Percentiles rank a stretch among this genome's conserved stretches.
phyloP scores from a whole-genome alignment of 2,888 invertebrate genomes.

The Epirrhoe tristata region DNA sequence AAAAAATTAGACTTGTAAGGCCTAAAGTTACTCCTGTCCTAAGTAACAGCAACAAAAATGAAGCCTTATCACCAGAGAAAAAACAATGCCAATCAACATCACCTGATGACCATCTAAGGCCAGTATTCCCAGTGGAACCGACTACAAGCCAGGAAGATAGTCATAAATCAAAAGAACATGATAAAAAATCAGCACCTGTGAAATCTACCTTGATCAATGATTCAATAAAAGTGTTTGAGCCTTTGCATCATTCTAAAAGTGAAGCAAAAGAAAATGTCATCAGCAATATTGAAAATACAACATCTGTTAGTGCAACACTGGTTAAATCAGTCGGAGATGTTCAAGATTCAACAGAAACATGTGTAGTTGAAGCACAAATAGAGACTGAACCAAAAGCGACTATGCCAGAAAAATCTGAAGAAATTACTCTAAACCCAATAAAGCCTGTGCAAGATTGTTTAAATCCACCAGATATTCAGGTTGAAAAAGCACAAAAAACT shows the following conservation, averaged over 20 bases:
- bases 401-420: neutral
- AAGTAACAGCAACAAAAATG: constrained; percentile 56
- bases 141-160: constrained; percentile 50
- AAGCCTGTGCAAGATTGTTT: constrained; percentile 4
- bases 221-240: constrained; percentile 21
- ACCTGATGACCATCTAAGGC: constrained; percentile 47
- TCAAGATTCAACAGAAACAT: constrained; percentile 10
- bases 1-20: constrained; percentile 80
- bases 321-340: constrained; percentile 6
- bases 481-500: constrained; percentile 17
- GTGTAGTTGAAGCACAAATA: constrained; percentile 10
- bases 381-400: constrained; percentile 11
- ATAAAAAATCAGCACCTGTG: constrained; percentile 10
- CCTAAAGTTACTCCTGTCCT: constrained; percentile 66
- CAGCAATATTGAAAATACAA: constrained; percentile 14
- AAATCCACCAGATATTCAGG: constrained; percentile 11
- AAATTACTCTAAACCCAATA: neutral
- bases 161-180: constrained; percentile 44
- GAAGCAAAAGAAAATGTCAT: constrained; percentile 10
- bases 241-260: neutral
- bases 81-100: constrained; percentile 76
- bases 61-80: constrained; percentile 51
- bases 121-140: constrained; percentile 42
- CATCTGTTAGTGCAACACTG: constrained; percentile 3
- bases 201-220: constrained; percentile 10